Percentiles rank a stretch among this genome's conserved stretches.
These are phyloP conservation scores for Holcopasites calliopsidis DNA, from an alignment of 1,140 invertebrate species.

Conservation along the genomic window DNA sequence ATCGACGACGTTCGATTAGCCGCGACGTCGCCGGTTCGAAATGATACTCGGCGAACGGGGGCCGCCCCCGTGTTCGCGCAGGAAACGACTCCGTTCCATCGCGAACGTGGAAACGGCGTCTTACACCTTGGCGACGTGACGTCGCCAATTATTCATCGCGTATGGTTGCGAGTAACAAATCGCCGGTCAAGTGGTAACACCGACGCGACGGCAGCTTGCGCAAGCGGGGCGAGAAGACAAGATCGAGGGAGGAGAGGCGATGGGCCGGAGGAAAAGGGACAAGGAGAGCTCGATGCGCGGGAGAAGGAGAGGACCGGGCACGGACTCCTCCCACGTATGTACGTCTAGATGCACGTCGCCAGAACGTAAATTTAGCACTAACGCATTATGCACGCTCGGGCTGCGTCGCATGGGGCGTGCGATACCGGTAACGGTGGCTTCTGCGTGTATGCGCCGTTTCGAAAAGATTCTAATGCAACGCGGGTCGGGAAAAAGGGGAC, in stretches of 20 bases:
- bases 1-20: conserved; percentile 5
- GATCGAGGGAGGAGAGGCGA: conserved; percentile 9
- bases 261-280: not conserved
- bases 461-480: conserved; percentile 10
- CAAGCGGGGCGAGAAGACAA: conserved; percentile 52
- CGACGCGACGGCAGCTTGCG: conserved; percentile 68
- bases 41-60: conserved; percentile 7
- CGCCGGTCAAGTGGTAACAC: conserved; percentile 78
- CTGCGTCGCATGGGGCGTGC: conserved; percentile 67
- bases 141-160: conserved; percentile 77
- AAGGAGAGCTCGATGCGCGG: not conserved
- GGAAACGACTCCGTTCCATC: conserved; percentile 60
- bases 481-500: not conserved
- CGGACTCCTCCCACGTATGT: conserved; percentile 71
- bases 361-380: conserved; percentile 75
- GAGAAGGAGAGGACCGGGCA: conserved; percentile 46
- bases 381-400: conserved; percentile 76
- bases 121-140: conserved; percentile 62
- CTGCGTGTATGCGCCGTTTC: not conserved
- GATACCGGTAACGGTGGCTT: conserved; percentile 43
- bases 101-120: conserved; percentile 57
- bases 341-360: conserved; percentile 69
- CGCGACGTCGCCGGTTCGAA: not conserved
- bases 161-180: conserved; percentile 78
- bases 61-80: conserved; percentile 46